A percentile compares a stretch with the other conserved stretches of the same genome.
phyloP scores from a whole-genome alignment of 2,888 invertebrate genomes.

The Drosophila dives region DNA sequence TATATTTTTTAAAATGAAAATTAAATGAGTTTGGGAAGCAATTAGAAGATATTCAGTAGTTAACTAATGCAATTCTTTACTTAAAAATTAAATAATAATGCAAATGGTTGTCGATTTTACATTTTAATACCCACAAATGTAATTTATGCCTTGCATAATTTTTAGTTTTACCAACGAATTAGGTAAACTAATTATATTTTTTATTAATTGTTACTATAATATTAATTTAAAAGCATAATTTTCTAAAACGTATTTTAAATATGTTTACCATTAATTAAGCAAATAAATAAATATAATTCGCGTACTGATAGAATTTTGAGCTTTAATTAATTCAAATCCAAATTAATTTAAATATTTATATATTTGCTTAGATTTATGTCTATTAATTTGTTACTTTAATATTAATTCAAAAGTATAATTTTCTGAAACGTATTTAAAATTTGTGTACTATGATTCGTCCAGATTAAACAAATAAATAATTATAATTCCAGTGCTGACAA shows the following conservation, averaged over 20 bases:
- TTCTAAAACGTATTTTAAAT: no score
- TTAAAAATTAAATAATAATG: neutral
- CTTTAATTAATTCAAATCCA: no score
- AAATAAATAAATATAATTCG: no score
- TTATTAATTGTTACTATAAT: neutral
- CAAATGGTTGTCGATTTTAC: neutral
- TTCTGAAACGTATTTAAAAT: neutral
- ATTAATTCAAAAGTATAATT: fast-evolving
- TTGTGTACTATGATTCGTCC: neutral
- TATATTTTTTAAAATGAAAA: neutral
- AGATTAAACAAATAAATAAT: neutral
- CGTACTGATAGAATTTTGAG: no score
- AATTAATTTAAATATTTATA: neutral
- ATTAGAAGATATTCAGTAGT: neutral
- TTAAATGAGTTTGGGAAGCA: neutral
- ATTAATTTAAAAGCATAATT: fast-evolving
- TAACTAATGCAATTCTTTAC: neutral
- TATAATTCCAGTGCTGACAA: neutral
- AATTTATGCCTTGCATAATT: neutral
- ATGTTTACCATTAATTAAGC: no score
- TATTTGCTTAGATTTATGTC: neutral
- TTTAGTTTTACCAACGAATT: neutral
- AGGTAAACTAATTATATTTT: no score
- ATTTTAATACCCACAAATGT: neutral
- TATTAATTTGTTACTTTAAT: neutral